Evolutionary conservation across 2,888 invertebrate species (phyloP).

Genomic region (Pocota personata): DNA sequence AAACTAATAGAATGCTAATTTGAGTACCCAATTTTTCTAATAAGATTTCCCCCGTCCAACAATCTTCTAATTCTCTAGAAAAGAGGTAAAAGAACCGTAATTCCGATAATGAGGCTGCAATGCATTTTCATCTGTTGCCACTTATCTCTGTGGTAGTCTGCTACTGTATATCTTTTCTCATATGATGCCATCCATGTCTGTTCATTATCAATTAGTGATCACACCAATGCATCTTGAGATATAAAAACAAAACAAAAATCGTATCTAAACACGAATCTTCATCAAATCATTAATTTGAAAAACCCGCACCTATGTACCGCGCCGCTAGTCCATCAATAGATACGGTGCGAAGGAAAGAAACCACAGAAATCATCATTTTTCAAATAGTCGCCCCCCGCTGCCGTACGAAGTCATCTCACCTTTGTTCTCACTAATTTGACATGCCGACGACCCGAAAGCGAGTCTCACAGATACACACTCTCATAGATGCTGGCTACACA

Average conservation of each 20-base stretch:
- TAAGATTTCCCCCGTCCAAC: not conserved
- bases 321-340: not conserved
- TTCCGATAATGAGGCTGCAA: slow-evolving; percentile 12
- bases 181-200: not conserved
- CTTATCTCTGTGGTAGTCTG: not conserved
- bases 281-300: slow-evolving; percentile 20
- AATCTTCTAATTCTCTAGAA: not conserved
- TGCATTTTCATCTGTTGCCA: slow-evolving; percentile 10
- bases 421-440: slow-evolving; percentile 63
- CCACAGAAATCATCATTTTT: slow-evolving; percentile 44
- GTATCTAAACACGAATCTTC: not conserved
- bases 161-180: slow-evolving; percentile 20
- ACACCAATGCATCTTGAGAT: slow-evolving; percentile 21
- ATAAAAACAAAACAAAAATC: not conserved
- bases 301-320: slow-evolving; percentile 1
- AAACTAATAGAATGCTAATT: not conserved
- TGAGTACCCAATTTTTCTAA: slow-evolving; percentile 6
- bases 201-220: slow-evolving; percentile 46
- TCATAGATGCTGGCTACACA: not conserved
- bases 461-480: slow-evolving; percentile 30
- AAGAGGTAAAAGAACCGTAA: slow-evolving; percentile 26
- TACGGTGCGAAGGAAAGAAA: not conserved
- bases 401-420: slow-evolving; percentile 40
- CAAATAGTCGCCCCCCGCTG: not conserved
- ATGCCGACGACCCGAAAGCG: slow-evolving; percentile 63